phyloP scores from a whole-genome alignment of 64 coral and sea anemone genomes.

The Porites australiensis region DNA sequence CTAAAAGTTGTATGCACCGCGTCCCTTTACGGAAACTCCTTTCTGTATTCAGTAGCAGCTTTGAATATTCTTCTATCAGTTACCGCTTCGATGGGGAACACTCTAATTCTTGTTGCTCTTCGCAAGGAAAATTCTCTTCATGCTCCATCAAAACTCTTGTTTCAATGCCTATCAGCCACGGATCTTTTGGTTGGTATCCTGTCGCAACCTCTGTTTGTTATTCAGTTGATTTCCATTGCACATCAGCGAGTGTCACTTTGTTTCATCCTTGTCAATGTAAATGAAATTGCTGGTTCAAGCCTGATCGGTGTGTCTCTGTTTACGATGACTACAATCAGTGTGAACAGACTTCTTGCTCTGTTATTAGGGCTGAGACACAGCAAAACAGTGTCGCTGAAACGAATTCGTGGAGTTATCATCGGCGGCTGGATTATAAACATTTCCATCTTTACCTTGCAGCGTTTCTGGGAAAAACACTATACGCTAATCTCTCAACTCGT shows the following conservation, averaged over 20 bases:
- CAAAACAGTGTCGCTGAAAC: neutral
- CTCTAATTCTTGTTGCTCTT: neutral
- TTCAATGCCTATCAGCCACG: neutral
- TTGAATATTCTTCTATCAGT: neutral
- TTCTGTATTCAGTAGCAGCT: neutral
- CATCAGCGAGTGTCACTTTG: neutral
- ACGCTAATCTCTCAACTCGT: too few species aligned
- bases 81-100: neutral
- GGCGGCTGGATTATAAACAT: neutral
- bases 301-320: neutral
- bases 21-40: neutral
- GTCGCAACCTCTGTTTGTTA: neutral
- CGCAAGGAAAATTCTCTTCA: neutral
- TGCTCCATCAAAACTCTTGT: neutral
- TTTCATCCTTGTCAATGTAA: neutral
- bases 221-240: neutral
- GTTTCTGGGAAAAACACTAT: too few species aligned
- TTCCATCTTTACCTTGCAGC: neutral
- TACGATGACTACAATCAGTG: neutral
- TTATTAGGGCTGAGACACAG: neutral
- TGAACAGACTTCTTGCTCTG: constrained; percentile 11
- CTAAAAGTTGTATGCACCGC: neutral
- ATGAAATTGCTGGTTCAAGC: neutral
- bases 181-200: neutral
- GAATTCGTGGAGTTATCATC: neutral